Evolutionary conservation across 2,888 invertebrate species (phyloP).

Genomic region (Saturnia pavonia): DNA sequence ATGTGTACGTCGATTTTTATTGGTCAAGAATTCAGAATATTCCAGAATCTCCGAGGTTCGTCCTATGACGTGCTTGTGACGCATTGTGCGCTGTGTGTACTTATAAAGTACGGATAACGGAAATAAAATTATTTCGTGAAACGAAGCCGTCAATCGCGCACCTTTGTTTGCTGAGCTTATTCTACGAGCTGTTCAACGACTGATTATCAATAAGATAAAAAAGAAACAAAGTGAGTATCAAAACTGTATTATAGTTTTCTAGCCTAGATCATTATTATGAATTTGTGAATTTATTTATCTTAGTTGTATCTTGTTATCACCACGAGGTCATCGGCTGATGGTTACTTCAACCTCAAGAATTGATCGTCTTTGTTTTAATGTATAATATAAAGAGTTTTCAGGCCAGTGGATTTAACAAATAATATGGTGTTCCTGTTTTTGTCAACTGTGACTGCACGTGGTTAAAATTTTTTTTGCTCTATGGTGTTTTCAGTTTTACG

Average conservation of each 20-base stretch:
- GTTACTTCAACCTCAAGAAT: conserved; percentile 18
- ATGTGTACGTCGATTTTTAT: conserved; percentile 43
- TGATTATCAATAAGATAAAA: conserved; percentile 49
- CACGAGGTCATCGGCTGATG: conserved; percentile 24
- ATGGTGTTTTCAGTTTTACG: neutral
- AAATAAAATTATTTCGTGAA: conserved; percentile 69
- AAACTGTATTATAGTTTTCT: conserved; percentile 16
- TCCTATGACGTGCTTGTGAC: conserved; percentile 46
- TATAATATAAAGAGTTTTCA: neutral
- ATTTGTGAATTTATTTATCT: too few species aligned
- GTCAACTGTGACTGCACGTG: conserved; percentile 10
- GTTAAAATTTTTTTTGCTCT: neutral
- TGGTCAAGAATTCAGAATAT: conserved; percentile 62
- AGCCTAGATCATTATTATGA: conserved; percentile 6
- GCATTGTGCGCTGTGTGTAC: conserved; percentile 33
- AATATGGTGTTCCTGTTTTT: neutral
- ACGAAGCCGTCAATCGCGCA: conserved; percentile 79
- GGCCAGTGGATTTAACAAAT: neutral
- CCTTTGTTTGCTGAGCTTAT: conserved; percentile 72
- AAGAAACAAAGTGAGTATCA: conserved; percentile 62
- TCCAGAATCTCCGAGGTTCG: conserved; percentile 74
- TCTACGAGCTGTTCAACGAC: conserved; percentile 61
- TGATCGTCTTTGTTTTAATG: neutral
- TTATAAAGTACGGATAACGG: conserved; percentile 49
- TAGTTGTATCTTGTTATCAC: too few species aligned